Percentiles rank a stretch among this genome's conserved stretches.
Evolutionary conservation across 1,140 invertebrate genomes (phyloP).

Genomic region (Sogatella furcifera): DNA sequence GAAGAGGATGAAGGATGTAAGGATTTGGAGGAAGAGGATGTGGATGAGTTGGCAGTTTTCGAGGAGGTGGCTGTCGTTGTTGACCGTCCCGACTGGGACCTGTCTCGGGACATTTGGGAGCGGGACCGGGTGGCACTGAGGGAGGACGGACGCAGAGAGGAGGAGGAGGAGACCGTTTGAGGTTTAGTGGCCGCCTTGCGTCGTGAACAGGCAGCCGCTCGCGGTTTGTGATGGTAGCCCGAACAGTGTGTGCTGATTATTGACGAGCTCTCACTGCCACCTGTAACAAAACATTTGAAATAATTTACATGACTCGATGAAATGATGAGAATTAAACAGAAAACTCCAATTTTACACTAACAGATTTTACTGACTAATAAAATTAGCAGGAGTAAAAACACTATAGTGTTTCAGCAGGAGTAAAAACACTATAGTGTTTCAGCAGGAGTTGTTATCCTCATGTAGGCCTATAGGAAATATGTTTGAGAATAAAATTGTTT

Average conservation of each 20-base stretch:
- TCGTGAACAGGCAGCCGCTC: not conserved
- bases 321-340: too few species aligned
- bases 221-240: conserved; percentile 32
- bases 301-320: too few species aligned
- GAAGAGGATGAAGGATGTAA: too few species aligned
- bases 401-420: too few species aligned
- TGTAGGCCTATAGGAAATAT: too few species aligned
- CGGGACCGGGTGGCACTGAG: not conserved
- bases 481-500: too few species aligned
- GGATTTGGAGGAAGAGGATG: not conserved
- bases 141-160: not conserved
- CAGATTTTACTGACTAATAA: too few species aligned
- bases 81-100: not conserved
- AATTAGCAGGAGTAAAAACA: too few species aligned
- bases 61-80: not conserved
- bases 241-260: conserved; percentile 29
- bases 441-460: too few species aligned
- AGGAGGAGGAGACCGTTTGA: not conserved
- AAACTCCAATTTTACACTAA: too few species aligned
- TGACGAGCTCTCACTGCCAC: conserved; percentile 64
- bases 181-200: not conserved
- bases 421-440: too few species aligned
- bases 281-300: too few species aligned
- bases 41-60: not conserved
- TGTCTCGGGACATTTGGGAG: conserved; percentile 2